Evolutionary conservation across 2,888 invertebrate species (phyloP).

Genomic region (Coelopa pilipes): DNA sequence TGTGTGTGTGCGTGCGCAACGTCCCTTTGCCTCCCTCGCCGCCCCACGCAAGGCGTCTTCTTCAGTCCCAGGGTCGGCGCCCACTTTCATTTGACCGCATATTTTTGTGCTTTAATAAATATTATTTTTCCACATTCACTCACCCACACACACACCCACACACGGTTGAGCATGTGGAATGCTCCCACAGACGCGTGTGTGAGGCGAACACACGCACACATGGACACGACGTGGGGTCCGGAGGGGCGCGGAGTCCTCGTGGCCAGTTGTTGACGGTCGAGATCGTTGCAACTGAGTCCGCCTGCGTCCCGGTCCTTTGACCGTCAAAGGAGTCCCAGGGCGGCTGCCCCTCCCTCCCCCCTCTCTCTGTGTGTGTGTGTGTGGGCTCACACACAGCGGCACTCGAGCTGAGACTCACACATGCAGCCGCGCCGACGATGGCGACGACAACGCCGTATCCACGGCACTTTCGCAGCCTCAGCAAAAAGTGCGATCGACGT

Average conservation of each 20-base stretch:
- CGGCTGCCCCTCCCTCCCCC: no score
- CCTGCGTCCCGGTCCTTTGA: neutral
- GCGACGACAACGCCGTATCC: no score
- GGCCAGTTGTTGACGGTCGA: neutral
- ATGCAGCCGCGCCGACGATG: no score
- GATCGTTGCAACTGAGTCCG: neutral
- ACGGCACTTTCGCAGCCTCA: conserved; percentile 32
- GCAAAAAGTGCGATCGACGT: conserved; percentile 40
- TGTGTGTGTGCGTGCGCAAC: no score
- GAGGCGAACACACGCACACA: neutral
- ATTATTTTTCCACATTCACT: neutral
- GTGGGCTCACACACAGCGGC: neutral
- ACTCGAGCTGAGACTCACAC: no score
- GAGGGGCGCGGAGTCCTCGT: neutral
- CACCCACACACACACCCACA: neutral
- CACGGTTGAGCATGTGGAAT: neutral
- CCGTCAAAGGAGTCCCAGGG: neutral
- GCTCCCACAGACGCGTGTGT: neutral
- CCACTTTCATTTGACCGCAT: conserved; percentile 10
- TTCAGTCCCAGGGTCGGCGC: neutral
- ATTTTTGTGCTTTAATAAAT: conserved; percentile 23
- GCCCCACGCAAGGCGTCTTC: no score
- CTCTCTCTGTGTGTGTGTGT: no score
- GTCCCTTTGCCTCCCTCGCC: no score
- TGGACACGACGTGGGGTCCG: neutral